These are phyloP conservation scores for Sarcophaga rosellei DNA, from an alignment of 2,888 invertebrate species.

Conservation along the genomic window DNA sequence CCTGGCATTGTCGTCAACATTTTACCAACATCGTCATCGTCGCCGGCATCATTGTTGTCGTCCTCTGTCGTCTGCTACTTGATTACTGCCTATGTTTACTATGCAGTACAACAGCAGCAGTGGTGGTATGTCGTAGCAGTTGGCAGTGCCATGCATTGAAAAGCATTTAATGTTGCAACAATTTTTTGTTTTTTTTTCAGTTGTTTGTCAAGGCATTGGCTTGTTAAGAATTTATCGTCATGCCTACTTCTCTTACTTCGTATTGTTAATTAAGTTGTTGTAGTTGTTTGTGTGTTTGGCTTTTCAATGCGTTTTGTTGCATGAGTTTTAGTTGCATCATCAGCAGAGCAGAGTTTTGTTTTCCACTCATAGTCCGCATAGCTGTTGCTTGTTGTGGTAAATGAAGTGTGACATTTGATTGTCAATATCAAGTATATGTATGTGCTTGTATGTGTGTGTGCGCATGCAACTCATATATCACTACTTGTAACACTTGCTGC, in stretches of 20 bases:
- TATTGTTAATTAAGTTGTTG: slow-evolving; percentile 69
- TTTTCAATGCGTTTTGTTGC: slow-evolving; percentile 41
- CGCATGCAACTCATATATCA: slow-evolving; percentile 10
- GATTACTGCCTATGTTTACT: slow-evolving; percentile 39
- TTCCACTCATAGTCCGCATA: slow-evolving; percentile 1
- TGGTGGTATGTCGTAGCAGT: slow-evolving; percentile 37
- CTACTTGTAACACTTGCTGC: not conserved
- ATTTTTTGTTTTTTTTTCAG: slow-evolving; percentile 28
- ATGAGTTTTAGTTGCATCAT: slow-evolving; percentile 15
- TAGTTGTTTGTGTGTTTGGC: slow-evolving; percentile 31
- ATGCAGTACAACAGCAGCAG: not conserved
- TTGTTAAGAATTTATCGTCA: slow-evolving; percentile 63
- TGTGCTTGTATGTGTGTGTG: not conserved
- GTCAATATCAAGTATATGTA: slow-evolving; percentile 46
- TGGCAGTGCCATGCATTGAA: slow-evolving; percentile 61
- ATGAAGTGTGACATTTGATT: slow-evolving; percentile 65
- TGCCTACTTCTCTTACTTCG: slow-evolving; percentile 30
- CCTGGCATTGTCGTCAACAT: too few species aligned
- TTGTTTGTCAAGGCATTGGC: slow-evolving; percentile 55
- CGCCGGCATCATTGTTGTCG: too few species aligned
- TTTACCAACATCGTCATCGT: not conserved
- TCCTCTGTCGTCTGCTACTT: not conserved
- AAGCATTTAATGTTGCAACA: slow-evolving; percentile 53
- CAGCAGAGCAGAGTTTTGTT: not conserved
- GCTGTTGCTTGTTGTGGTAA: slow-evolving; percentile 51